phyloP scores from a whole-genome alignment of 2,888 invertebrate species.

The Trachelus troglodyta region DNA sequence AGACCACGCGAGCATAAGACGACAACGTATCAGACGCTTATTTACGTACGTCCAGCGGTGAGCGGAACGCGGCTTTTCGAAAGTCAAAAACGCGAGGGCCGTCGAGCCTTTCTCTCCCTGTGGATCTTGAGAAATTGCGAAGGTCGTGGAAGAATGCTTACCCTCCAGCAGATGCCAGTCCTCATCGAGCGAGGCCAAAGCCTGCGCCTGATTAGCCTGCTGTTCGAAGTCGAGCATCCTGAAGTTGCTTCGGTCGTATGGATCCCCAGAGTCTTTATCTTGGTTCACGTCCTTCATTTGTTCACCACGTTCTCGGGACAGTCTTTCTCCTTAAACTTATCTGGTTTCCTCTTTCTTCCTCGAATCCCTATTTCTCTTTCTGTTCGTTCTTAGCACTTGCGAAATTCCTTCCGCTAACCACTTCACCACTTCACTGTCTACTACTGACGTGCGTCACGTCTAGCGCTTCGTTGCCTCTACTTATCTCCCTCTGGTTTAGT shows the following conservation, averaged over 20 bases:
- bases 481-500: slow-evolving; percentile 8
- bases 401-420: neutral
- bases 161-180: slow-evolving; percentile 58
- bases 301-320: neutral
- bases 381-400: neutral
- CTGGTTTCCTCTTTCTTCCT: neutral
- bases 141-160: slow-evolving; percentile 48
- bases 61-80: neutral
- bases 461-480: slow-evolving; percentile 13
- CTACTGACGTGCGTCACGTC: slow-evolving; percentile 14
- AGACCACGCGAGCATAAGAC: neutral
- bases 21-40: neutral
- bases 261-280: slow-evolving; percentile 11
- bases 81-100: neutral
- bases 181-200: slow-evolving; percentile 50
- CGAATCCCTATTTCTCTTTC: neutral
- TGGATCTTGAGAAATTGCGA: slow-evolving; percentile 37
- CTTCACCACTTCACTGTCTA: neutral
- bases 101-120: neutral
- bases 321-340: neutral
- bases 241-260: slow-evolving; percentile 8
- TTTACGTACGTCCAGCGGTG: neutral
- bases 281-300: neutral
- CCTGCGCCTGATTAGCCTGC: slow-evolving; percentile 54
- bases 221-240: slow-evolving; percentile 58